Conservation (phyloP, 2,888 invertebrate genomes). For the Ellobium chinense region DNA sequence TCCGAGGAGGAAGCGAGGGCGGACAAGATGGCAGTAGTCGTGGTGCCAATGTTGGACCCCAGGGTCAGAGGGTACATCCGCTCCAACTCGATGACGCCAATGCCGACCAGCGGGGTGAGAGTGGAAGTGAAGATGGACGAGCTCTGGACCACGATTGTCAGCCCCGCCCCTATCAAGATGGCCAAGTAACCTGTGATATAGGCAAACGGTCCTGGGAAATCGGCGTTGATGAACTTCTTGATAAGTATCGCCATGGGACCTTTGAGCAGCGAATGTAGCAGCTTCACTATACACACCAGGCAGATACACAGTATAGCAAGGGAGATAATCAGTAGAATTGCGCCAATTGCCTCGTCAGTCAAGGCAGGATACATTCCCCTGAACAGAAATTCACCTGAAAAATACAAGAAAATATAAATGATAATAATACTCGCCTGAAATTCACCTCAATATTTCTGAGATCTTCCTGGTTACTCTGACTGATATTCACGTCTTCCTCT, state of each 20-base stretch:
- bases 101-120: slow-evolving; percentile 82
- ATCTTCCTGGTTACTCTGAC: no score
- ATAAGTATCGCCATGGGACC: slow-evolving; percentile 71
- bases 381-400: slow-evolving; percentile 61
- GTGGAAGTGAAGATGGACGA: slow-evolving; percentile 81
- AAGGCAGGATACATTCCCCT: slow-evolving; percentile 51
- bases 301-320: slow-evolving; percentile 80
- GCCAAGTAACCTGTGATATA: slow-evolving; percentile 73
- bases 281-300: slow-evolving; percentile 81
- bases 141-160: slow-evolving; percentile 74
- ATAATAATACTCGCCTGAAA: no score
- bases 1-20: slow-evolving; percentile 76
- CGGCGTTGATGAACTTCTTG: slow-evolving; percentile 74
- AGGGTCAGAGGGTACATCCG: slow-evolving; percentile 74
- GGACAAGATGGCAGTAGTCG: slow-evolving; percentile 72
- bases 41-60: slow-evolving; percentile 76
- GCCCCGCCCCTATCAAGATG: slow-evolving; percentile 66
- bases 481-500: no score
- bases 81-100: slow-evolving; percentile 79
- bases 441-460: no score
- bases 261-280: slow-evolving; percentile 75
- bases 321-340: slow-evolving; percentile 80
- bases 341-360: slow-evolving; percentile 79
- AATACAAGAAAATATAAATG: background rate
- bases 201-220: slow-evolving; percentile 79